These are phyloP conservation scores for Cistogaster globosa DNA, from an alignment of 2,888 invertebrate species.

Conservation along the genomic window DNA sequence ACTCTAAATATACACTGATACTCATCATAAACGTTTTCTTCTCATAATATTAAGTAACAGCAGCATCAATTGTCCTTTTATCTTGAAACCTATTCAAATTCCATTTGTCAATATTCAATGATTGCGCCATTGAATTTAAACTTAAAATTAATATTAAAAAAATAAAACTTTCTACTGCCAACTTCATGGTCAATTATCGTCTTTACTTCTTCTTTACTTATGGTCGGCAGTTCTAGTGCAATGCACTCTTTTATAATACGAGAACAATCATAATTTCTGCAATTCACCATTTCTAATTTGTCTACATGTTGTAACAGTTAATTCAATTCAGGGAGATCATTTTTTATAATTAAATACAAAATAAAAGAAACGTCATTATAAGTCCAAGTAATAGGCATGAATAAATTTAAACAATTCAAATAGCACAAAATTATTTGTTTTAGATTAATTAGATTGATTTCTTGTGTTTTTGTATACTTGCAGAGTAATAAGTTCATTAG, in stretches of 20 bases:
- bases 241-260: conserved; percentile 29
- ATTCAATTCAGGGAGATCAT: neutral
- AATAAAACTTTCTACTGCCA: neutral
- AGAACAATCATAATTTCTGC: neutral
- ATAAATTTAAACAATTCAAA: too few relatives aligned
- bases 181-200: conserved; percentile 32
- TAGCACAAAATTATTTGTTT: too few relatives aligned
- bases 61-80: conserved; percentile 47
- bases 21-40: conserved; percentile 42
- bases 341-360: too few relatives aligned
- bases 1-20: conserved; percentile 46
- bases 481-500: neutral
- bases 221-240: neutral
- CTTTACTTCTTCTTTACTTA: neutral
- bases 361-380: too few relatives aligned
- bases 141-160: conserved; percentile 13
- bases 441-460: too few relatives aligned
- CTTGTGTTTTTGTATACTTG: too few relatives aligned
- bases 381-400: too few relatives aligned
- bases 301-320: neutral
- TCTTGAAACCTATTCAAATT: neutral
- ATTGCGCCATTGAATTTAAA: neutral
- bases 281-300: conserved; percentile 52
- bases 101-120: conserved; percentile 27
- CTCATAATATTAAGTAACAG: conserved; percentile 56